phyloP scores from a whole-genome alignment of 2,888 invertebrate genomes.

The Norana najaformis region DNA sequence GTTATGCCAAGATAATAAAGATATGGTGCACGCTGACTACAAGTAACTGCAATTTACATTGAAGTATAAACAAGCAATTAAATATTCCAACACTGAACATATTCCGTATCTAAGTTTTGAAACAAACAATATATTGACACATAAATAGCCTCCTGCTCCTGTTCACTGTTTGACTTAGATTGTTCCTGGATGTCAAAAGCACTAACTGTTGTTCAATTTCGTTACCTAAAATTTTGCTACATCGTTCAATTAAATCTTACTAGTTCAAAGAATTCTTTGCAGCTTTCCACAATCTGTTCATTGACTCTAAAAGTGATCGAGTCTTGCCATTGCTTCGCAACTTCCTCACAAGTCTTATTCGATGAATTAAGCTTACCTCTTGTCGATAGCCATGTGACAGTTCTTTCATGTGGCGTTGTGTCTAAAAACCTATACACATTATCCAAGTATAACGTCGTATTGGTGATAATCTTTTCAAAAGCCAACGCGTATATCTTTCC shows the following conservation, averaged over 20 bases:
- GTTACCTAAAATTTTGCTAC: background rate
- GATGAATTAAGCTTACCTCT: background rate
- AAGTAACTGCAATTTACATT: no score
- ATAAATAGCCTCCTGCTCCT: background rate
- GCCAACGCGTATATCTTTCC: slow-evolving; percentile 30
- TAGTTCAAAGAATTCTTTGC: background rate
- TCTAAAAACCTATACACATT: background rate
- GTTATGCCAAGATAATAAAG: no score
- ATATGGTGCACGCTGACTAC: no score
- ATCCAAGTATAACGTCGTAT: background rate
- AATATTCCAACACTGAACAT: no score
- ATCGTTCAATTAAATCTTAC: background rate
- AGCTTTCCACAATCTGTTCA: slow-evolving; percentile 15
- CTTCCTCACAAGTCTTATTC: background rate
- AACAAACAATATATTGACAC: background rate
- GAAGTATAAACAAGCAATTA: no score
- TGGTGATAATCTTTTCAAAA: slow-evolving; percentile 27
- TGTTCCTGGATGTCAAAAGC: background rate
- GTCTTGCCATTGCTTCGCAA: background rate
- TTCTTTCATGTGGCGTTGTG: background rate
- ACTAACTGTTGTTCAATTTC: no score
- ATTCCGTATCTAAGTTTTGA: no score
- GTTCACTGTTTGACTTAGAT: background rate
- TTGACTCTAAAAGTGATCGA: background rate
- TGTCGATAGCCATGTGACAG: background rate